Percentiles rank a stretch among this genome's conserved stretches.
These are phyloP conservation scores for Linepithema humile DNA, from an alignment of 1,140 invertebrate genomes.

Conservation along the genomic window DNA sequence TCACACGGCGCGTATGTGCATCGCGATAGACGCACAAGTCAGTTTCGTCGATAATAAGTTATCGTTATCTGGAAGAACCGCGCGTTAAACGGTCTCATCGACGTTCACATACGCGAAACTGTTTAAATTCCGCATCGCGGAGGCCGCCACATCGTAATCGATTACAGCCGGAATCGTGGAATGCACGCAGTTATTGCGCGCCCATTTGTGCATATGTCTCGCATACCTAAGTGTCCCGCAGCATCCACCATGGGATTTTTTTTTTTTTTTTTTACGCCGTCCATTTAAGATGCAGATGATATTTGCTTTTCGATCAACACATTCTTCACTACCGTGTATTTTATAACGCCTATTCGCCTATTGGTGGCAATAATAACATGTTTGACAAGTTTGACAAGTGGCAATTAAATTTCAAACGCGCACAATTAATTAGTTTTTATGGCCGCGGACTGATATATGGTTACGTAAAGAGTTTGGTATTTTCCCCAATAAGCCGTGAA, in stretches of 20 bases:
- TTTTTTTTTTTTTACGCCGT: neutral
- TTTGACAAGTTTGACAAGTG: neutral
- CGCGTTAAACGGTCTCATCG: constrained; percentile 36
- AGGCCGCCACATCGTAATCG: constrained; percentile 30
- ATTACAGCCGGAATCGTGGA: constrained; percentile 46
- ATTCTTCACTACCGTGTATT: neutral
- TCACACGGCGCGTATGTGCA: neutral
- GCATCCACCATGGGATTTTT: neutral
- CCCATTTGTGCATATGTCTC: constrained; percentile 28
- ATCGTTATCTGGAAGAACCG: constrained; percentile 15
- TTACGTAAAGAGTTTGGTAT: neutral
- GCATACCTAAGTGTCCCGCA: neutral
- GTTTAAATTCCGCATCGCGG: constrained; percentile 47
- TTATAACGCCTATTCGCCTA: neutral
- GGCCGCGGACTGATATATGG: neutral
- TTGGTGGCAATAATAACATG: neutral
- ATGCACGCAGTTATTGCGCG: constrained; percentile 39
- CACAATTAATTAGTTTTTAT: constrained; percentile 28
- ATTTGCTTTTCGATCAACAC: constrained; percentile 14
- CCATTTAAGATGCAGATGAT: constrained; percentile 12
- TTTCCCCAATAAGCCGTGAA: neutral
- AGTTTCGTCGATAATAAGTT: constrained; percentile 35
- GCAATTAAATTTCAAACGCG: constrained; percentile 21
- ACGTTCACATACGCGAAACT: constrained; percentile 32
- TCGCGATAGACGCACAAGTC: constrained; percentile 5